Evolutionary conservation across 2,797 vertebrate genomes (phyloP).

Genomic region (Chelon auratus): DNA sequence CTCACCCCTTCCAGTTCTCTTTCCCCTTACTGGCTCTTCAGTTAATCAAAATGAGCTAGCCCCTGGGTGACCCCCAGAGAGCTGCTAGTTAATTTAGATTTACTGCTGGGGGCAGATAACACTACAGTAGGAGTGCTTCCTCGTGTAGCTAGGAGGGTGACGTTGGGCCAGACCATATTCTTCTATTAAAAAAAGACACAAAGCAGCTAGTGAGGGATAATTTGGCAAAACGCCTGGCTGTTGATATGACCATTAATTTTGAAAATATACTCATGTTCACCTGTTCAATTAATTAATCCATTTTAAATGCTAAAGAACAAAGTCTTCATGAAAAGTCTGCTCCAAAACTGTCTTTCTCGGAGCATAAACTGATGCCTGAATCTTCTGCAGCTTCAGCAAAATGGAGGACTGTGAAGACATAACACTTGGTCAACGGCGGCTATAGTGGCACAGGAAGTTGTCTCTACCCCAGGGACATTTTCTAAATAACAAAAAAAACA

Average conservation of each 20-base stretch:
- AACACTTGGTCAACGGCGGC: background rate
- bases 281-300: too few species aligned
- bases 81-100: slow-evolving; percentile 89
- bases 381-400: background rate
- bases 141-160: slow-evolving; percentile 64
- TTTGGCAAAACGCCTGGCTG: too few species aligned
- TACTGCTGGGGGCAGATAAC: slow-evolving; percentile 81
- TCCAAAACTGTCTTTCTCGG: too few species aligned
- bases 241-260: background rate
- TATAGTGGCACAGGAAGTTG: background rate
- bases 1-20: slow-evolving; percentile 19
- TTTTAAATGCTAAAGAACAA: too few species aligned
- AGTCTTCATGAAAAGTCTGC: too few species aligned
- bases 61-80: slow-evolving; percentile 79
- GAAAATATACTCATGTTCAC: background rate
- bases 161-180: slow-evolving; percentile 26
- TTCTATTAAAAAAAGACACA: slow-evolving; percentile 10
- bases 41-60: slow-evolving; percentile 82
- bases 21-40: slow-evolving; percentile 69
- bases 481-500: background rate
- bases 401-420: background rate
- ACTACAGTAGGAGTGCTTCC: slow-evolving; percentile 76
- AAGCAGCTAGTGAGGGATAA: background rate
- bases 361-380: background rate
- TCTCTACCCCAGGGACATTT: background rate